A percentile compares a stretch with the other conserved stretches of the same genome.
These are phyloP conservation scores for Caenorhabditis sinica DNA, from an alignment of 2,888 invertebrate genomes.

Conservation along the genomic window DNA sequence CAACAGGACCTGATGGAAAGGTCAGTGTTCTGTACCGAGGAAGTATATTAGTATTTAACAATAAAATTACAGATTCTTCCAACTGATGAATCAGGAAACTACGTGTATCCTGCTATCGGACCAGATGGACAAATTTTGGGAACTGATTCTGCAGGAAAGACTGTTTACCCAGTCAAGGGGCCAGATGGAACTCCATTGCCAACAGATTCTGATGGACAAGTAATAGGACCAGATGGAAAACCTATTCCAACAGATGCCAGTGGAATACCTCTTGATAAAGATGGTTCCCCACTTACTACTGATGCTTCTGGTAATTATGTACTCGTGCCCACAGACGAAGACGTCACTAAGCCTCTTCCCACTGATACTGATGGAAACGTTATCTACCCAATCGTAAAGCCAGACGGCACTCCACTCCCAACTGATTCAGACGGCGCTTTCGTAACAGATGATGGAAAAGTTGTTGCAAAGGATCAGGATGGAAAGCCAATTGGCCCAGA, in stretches of 20 bases:
- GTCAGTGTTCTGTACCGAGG: background rate
- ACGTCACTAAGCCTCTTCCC: background rate
- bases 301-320: conserved; percentile 56
- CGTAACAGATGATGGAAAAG: conserved; percentile 25
- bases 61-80: conserved; percentile 24
- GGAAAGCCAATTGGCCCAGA: conserved; percentile 58
- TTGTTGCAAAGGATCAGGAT: conserved; percentile 31
- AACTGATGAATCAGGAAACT: conserved; percentile 70
- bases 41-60: background rate
- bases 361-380: conserved; percentile 8
- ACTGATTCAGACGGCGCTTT: conserved; percentile 37
- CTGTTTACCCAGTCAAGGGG: conserved; percentile 33
- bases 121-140: conserved; percentile 33
- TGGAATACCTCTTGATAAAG: conserved; percentile 58
- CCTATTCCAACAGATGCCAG: conserved; percentile 56
- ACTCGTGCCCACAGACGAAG: conserved; percentile 34
- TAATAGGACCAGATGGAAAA: conserved; percentile 56
- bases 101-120: conserved; percentile 47
- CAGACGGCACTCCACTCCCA: conserved; percentile 13
- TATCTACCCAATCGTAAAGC: conserved; percentile 2
- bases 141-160: conserved; percentile 21
- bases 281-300: conserved; percentile 66
- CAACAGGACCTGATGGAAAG: conserved; percentile 32
- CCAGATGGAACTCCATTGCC: conserved; percentile 51
- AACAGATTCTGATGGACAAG: conserved; percentile 51